Evolutionary conservation across 1,140 invertebrate genomes (phyloP), one percentile per base, ranked within the genome.

Genomic region (Brachionus koreanus): DNA sequence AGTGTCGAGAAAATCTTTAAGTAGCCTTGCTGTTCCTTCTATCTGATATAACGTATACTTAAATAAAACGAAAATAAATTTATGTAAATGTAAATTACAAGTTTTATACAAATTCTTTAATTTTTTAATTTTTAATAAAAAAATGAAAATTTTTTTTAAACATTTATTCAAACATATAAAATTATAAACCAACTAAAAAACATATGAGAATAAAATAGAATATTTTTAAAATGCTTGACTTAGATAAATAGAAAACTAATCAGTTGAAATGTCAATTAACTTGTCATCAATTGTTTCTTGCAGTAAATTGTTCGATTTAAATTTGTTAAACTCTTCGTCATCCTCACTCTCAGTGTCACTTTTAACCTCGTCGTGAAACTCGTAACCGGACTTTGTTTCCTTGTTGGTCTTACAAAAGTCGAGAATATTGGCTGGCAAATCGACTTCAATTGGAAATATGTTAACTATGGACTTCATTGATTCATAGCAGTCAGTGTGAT

Each of bases 391-490:
- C 35, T 39, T 39, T 12, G 16, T 16, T 69, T 39, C 29, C 37
- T 43, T 0, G 25, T 39, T 74, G 0, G 12, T 46, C 19, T 74
- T 74, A 3, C 23, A 49, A 74, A 46, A 74, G 3, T 74, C 69
- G 0, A 74, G 42, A 23, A 74, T 74, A 46, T 74, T 74, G 5
- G 69, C 23, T 23, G 82, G 42, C 29, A 98, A 90, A 89, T 98
- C 96, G 16, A 98, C 94, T 89, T 99, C 97, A 9, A 99, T 95
- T 0, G 96, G 97, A 88, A 98, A 98, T 5, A 98, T 90, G 0
- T 92, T 91, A 0, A 92, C 91, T 57, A 92, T 91, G 37, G 92
- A 91, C 49, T 96, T 89, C 83, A 95, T 90, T 5, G 90, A 85
- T 5, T 85, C 85, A 83, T 90, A 88, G 83, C 91, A 91, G 83